A percentile compares a stretch with the other conserved stretches of the same genome.
phyloP scores from a whole-genome alignment of 1,140 invertebrate genomes.

The Drosophila simulans region DNA sequence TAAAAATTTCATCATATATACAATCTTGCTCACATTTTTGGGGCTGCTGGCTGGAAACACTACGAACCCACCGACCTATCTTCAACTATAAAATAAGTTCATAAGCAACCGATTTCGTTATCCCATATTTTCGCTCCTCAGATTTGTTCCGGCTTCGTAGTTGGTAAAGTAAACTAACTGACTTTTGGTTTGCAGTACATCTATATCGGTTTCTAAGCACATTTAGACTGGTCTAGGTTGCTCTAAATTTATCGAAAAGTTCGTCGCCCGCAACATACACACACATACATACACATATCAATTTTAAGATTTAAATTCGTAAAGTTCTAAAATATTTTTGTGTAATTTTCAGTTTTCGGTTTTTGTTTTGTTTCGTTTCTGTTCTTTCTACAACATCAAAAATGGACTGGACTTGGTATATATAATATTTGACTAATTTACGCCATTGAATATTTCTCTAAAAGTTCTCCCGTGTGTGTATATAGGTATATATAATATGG shows the following conservation, averaged over 20 bases:
- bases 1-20: conserved; percentile 41
- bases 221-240: conserved; percentile 58
- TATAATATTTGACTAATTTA: conserved; percentile 49
- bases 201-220: conserved; percentile 53
- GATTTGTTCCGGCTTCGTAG: conserved; percentile 15
- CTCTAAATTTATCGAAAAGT: conserved; percentile 49
- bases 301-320: conserved; percentile 66
- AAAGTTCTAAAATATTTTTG: conserved; percentile 44
- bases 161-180: conserved; percentile 70
- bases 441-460: conserved; percentile 68
- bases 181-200: conserved; percentile 48
- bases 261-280: conserved; percentile 15
- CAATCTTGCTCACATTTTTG: conserved; percentile 41
- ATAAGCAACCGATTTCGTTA: conserved; percentile 65
- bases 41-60: conserved; percentile 21
- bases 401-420: conserved; percentile 65
- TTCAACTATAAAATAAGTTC: conserved; percentile 54
- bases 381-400: conserved; percentile 71
- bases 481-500: conserved; percentile 52
- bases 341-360: conserved; percentile 24
- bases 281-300: conserved; percentile 27
- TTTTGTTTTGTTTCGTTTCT: conserved; percentile 16
- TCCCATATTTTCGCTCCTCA: conserved; percentile 33
- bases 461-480: conserved; percentile 57
- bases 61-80: conserved; percentile 20